Conservation (phyloP, 2,113 vertebrate species). For the Paramisgurnus dabryanus region DNA sequence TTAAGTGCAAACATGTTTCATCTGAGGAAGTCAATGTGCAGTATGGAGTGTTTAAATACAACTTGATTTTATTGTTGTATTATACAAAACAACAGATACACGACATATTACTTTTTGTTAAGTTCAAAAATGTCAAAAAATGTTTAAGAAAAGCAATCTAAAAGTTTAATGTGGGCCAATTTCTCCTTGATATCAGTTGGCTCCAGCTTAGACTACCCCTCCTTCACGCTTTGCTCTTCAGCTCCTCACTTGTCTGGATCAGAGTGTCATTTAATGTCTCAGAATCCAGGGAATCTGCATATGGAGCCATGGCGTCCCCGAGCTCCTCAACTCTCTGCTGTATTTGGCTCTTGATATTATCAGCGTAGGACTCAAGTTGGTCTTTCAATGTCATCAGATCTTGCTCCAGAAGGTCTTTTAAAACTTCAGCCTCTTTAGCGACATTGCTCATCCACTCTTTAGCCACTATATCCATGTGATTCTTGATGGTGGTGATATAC, state of each 20-base stretch:
- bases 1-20: no score
- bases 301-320: slow-evolving; percentile 60
- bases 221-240: slow-evolving; percentile 65
- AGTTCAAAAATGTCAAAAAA: slow-evolving; percentile 29
- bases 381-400: slow-evolving; percentile 61
- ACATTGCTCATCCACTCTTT: slow-evolving; percentile 61
- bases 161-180: slow-evolving; percentile 63
- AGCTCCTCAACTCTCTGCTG: slow-evolving; percentile 77
- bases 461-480: slow-evolving; percentile 59
- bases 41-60: neutral
- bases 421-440: slow-evolving; percentile 62
- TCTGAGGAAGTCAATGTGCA: no score
- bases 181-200: slow-evolving; percentile 62
- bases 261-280: slow-evolving; percentile 63
- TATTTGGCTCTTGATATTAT: slow-evolving; percentile 75
- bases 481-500: slow-evolving; percentile 62
- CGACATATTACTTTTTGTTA: no score
- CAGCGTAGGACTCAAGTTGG: slow-evolving; percentile 68
- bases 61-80: slow-evolving; percentile 24
- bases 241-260: slow-evolving; percentile 63
- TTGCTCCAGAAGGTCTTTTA: slow-evolving; percentile 62
- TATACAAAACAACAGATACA: slow-evolving; percentile 1
- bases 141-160: slow-evolving; percentile 60
- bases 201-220: slow-evolving; percentile 64
- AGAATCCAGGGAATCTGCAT: slow-evolving; percentile 56